Base-by-base conservation (phyloP, 2,113 vertebrate species). In the Chloebia gouldiae region DNA sequence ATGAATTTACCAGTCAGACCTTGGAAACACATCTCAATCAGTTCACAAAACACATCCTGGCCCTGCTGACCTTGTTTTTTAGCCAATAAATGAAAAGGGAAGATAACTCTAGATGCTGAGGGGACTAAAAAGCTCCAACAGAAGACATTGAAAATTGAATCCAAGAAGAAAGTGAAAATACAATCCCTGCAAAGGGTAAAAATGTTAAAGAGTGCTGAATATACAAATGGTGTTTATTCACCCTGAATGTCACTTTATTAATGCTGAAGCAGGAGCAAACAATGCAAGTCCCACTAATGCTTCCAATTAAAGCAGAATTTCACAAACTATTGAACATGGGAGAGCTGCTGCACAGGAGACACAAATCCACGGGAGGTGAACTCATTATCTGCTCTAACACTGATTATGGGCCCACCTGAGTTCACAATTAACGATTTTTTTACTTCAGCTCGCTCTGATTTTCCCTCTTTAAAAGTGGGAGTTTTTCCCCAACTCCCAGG, bases 301-400 rank as follows among this genome's bases (percentile, higher is more conserved):
- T 72, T 37, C 85, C 80, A 93, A 77, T 90, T 65, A 49, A 1
- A 57, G 37, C 12, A 76, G 54, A 33, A 69, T 88, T 92, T 78
- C 88, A 49, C 76, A 60, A 96, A 76, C 23, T 72, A 13, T 0
- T 45, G 68, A 82, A 47, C 81, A 39, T 4, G 72, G 70, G 37
- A 85, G 90, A 94, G 95, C 84, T 89, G 81, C 79, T 75, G 51
- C 54, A 86, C 81, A 84, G 64, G 51, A 95, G 88, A 86, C 59
- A 77, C 12, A 37, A 80, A 82, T 39, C 81, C 83, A 89, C 27
- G 25, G 91, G 91, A 91, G 81, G 69, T 18, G 54, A 88, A 59
- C 39, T 94, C 80, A 84, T 94, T 91, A 81, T 70, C 92, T 91
- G 35, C 68, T 79, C 27, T 1, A 23, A 16, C 80, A n/a, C 80